A percentile compares a stretch with the other conserved stretches of the same genome.
phyloP scores from a whole-genome alignment of 2,888 invertebrate species.

The Drosophila sordidula region DNA sequence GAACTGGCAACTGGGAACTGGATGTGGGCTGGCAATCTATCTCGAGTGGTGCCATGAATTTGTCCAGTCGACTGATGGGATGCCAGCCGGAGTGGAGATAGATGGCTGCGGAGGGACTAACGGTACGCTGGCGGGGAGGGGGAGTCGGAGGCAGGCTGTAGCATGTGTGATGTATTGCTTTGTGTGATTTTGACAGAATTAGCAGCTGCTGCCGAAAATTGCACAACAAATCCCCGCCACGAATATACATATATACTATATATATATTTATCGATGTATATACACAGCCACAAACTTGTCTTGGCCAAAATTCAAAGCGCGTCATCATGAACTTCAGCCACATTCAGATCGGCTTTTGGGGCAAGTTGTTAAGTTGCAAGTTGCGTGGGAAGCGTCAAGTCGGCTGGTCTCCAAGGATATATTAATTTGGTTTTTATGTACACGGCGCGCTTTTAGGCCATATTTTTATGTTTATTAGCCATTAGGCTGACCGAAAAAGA shows the following conservation, averaged over 20 bases:
- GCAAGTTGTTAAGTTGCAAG: constrained; percentile 36
- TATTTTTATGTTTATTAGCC: constrained; percentile 73
- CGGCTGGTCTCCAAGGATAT: constrained; percentile 72
- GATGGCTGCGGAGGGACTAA: background rate
- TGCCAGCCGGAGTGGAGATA: constrained; percentile 13
- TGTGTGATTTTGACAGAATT: constrained; percentile 79
- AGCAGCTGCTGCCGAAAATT: constrained; percentile 77
- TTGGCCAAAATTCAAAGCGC: constrained; percentile 1
- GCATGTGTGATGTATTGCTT: constrained; percentile 76
- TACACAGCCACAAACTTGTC: background rate
- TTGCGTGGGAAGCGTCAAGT: constrained; percentile 2
- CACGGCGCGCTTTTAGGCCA: constrained; percentile 56
- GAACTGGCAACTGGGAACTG: constrained; percentile 7
- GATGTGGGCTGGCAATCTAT: constrained; percentile 63
- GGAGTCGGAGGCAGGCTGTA: background rate
- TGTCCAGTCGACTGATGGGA: constrained; percentile 61
- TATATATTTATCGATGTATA: background rate
- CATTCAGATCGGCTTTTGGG: background rate
- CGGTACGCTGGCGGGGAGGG: background rate
- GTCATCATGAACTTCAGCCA: constrained; percentile 2
- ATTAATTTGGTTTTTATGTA: constrained; percentile 77
- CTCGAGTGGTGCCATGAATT: constrained; percentile 76
- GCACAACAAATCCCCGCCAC: constrained; percentile 51
- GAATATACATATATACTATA: background rate
- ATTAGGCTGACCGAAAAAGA: constrained; percentile 64